Evolutionary conservation across 2,888 invertebrate genomes (phyloP).

Genomic region (Muschampia plurimacula): DNA sequence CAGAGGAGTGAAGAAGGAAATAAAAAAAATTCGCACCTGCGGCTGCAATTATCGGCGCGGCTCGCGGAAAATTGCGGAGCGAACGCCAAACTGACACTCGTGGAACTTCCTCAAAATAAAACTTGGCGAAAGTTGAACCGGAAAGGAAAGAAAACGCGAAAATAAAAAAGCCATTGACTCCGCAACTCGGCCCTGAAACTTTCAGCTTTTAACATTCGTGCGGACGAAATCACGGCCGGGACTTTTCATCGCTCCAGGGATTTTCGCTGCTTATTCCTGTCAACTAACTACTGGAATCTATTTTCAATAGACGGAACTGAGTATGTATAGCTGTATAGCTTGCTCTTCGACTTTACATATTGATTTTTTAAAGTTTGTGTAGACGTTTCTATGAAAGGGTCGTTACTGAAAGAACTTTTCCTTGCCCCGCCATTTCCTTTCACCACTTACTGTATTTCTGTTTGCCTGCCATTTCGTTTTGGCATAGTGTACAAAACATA

Average conservation of each 20-base stretch:
- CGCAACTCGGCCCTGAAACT: slow-evolving; percentile 74
- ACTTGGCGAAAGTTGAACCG: slow-evolving; percentile 81
- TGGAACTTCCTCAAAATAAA: slow-evolving; percentile 82
- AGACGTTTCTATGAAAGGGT: slow-evolving; percentile 13
- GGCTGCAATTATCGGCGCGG: slow-evolving; percentile 82
- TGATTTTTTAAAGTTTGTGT: slow-evolving; percentile 16
- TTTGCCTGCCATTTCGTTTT: background rate
- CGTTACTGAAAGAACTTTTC: slow-evolving; percentile 8
- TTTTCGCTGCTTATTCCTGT: slow-evolving; percentile 68
- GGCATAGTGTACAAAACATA: too few relatives aligned
- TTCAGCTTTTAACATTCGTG: slow-evolving; percentile 75
- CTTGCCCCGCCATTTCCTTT: background rate
- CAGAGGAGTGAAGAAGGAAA: slow-evolving; percentile 49
- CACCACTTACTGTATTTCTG: slow-evolving; percentile 8
- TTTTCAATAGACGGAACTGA: slow-evolving; percentile 46
- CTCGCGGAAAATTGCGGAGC: slow-evolving; percentile 81
- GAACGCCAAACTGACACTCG: slow-evolving; percentile 83
- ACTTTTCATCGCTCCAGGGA: slow-evolving; percentile 70
- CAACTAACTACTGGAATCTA: slow-evolving; percentile 66
- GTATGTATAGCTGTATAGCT: slow-evolving; percentile 18
- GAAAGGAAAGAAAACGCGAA: slow-evolving; percentile 81
- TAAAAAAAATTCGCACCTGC: slow-evolving; percentile 74
- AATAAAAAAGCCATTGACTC: slow-evolving; percentile 85
- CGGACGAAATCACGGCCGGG: slow-evolving; percentile 67
- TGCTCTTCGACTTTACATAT: slow-evolving; percentile 25